These are phyloP conservation scores for Magallana nippona DNA, from an alignment of 2,888 invertebrate species.

Conservation along the genomic window DNA sequence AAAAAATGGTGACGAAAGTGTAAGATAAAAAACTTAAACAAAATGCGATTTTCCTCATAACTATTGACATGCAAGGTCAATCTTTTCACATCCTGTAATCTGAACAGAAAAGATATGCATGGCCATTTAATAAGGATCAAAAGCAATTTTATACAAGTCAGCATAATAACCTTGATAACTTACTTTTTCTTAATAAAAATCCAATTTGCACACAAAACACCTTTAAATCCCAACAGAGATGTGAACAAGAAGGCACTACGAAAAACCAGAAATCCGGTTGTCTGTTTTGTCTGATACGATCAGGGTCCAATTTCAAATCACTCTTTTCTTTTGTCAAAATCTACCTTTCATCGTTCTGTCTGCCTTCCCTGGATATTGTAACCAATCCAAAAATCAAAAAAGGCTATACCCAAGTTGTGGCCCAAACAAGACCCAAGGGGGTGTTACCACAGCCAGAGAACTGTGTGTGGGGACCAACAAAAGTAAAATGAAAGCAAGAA, in stretches of 20 bases:
- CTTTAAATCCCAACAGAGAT: background rate
- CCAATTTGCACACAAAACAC: constrained; percentile 4
- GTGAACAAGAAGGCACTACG: background rate
- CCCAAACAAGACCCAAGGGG: no score
- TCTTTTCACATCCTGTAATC: background rate
- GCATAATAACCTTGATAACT: background rate
- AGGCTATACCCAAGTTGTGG: no score
- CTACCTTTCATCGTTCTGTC: background rate
- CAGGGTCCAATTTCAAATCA: background rate
- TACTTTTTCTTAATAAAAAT: background rate
- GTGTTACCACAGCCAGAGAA: no score
- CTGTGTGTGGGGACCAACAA: no score
- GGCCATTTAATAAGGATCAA: background rate
- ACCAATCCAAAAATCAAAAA: background rate
- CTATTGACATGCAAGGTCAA: background rate
- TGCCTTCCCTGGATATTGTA: background rate
- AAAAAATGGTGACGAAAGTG: no score
- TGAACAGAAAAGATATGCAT: background rate
- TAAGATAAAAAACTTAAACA: no score
- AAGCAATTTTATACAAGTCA: background rate
- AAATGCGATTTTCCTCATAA: background rate
- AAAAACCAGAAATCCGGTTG: background rate
- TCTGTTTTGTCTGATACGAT: background rate
- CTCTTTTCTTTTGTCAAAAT: constrained; percentile 2
- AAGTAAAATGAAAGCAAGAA: background rate